Conservation (phyloP, 2,797 vertebrate genomes). For the Poecilia velifera region DNA sequence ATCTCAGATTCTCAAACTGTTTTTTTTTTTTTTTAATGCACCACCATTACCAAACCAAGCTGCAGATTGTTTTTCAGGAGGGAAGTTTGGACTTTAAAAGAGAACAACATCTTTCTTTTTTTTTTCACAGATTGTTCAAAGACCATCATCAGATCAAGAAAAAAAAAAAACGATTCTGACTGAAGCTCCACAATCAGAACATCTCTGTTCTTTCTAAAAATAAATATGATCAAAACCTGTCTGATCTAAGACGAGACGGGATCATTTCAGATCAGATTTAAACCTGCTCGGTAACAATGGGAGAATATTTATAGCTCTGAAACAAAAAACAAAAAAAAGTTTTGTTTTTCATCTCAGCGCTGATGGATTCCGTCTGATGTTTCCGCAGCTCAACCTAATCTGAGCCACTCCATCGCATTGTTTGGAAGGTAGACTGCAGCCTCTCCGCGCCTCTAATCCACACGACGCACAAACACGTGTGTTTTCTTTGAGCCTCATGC, state of each 20-base stretch:
- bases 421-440: slow-evolving; percentile 38
- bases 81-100: slow-evolving; percentile 2
- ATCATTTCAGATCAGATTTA: slow-evolving; percentile 29
- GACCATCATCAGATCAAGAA: background rate
- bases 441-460: slow-evolving; percentile 13
- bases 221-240: slow-evolving; percentile 14
- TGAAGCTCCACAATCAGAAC: slow-evolving; percentile 10
- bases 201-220: slow-evolving; percentile 34
- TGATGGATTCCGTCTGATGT: slow-evolving; percentile 46
- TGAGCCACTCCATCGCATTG: slow-evolving; percentile 40
- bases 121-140: background rate
- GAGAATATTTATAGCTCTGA: slow-evolving; percentile 42
- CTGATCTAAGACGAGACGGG: slow-evolving; percentile 8
- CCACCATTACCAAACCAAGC: background rate
- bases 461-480: background rate
- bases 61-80: background rate
- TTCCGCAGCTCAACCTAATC: slow-evolving; percentile 25
- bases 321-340: background rate
- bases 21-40: background rate
- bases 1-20: background rate
- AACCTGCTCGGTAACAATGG: slow-evolving; percentile 16
- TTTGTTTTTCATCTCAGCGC: background rate
- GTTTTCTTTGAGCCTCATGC: slow-evolving; percentile 3
- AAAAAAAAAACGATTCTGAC: background rate
- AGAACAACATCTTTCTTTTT: background rate